Base-by-base conservation (phyloP, 2,888 invertebrate species). In the Drosophila setosimentum region DNA sequence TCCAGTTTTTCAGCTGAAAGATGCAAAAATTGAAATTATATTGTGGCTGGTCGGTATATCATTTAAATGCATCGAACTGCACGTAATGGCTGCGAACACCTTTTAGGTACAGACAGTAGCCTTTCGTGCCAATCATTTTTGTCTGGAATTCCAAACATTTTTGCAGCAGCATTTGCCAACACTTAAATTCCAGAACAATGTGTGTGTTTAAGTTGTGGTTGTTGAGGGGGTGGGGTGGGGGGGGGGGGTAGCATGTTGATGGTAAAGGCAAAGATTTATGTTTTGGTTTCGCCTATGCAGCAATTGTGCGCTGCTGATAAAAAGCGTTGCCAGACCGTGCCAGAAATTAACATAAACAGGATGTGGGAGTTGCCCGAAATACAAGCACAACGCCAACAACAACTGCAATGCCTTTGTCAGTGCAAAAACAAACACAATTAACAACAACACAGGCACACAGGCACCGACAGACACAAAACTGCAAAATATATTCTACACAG, bases 281-380 rank as follows among this genome's bases (percentile, higher is more conserved):
- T 49, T 68, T 50, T 45, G 72, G 54, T 73, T 73, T 73, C 42
- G 73, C 73, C 70, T 74, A 74, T 74, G 42, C 70, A 73, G 76
- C 79, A 65, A 55, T 57, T 73, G 72, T 61, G 32, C 54, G 32
- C 61, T 54, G 53, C 65, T 40, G 68, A 63, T 63, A 78, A 68
- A 73, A 73, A 78, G 76, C 78, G 74, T 83, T 83, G 82, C 83
- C 82, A 81, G 83, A 81, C 68, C 82, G 68, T 73, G 55, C 73
- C 63, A 80, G 73, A 78, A 82, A 90, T 90, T 90, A 83, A 76
- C 90, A 90, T 90, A 88, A 90, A 90, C 90, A 90, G 90, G 90
- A 90, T 86, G 88, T 90, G 88, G 90, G 90, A 82, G 90, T 88
- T 78, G 76, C 85, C 67, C 40, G 27, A 67, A 32, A 24, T 45